A percentile compares a stretch with the other conserved stretches of the same genome.
These are phyloP conservation scores for Clamator glandarius DNA, from an alignment of 2,797 vertebrate species.

Conservation along the genomic window DNA sequence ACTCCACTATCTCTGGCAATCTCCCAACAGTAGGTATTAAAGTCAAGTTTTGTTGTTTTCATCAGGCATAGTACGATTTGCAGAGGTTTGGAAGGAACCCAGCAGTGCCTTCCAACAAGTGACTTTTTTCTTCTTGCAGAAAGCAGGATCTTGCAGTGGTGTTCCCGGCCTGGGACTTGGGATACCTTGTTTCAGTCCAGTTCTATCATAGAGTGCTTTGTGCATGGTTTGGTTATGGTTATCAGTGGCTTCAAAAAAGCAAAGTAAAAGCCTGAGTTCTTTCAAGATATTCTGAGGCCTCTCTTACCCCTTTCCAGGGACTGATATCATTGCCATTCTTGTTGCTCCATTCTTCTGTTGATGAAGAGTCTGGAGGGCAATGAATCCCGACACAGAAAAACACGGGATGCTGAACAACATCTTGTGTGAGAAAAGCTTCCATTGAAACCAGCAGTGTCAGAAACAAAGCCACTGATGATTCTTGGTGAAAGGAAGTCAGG, in stretches of 20 bases:
- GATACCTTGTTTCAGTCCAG: background rate
- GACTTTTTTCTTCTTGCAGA: background rate
- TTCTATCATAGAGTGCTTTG: background rate
- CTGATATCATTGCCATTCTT: background rate
- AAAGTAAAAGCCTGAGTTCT: background rate
- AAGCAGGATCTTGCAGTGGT: background rate
- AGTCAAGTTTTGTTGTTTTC: background rate
- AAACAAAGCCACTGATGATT: background rate
- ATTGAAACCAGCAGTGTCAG: background rate
- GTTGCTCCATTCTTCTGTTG: background rate
- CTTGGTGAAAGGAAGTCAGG: background rate
- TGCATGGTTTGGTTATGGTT: background rate
- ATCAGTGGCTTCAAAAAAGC: background rate
- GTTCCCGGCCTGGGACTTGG: background rate
- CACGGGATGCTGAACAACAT: background rate
- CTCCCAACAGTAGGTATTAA: background rate
- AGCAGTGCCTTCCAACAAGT: rapidly evolving
- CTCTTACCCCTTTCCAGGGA: no score
- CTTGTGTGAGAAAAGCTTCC: background rate
- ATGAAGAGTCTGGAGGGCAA: background rate
- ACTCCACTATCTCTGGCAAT: background rate
- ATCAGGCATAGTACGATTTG: background rate
- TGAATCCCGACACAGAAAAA: background rate
- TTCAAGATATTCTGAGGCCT: background rate
- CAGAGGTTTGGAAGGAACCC: background rate